Evolutionary conservation across 1,140 invertebrate genomes (phyloP).

Genomic region (Matsumurasca onukii): DNA sequence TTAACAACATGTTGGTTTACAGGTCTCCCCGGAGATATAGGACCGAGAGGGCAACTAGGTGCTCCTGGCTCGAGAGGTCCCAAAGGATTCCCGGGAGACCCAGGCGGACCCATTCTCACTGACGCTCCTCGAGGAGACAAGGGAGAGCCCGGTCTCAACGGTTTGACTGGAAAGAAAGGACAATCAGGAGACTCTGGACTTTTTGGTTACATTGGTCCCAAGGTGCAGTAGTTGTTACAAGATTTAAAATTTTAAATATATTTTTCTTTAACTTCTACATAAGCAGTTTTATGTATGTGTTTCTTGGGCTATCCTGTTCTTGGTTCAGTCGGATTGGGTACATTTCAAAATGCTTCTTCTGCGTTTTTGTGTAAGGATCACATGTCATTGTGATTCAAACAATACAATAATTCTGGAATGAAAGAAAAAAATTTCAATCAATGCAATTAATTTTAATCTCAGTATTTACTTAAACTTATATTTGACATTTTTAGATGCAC

Average conservation of each 20-base stretch:
- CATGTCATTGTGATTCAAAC: no score
- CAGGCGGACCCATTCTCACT: conserved; percentile 16
- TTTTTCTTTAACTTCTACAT: background rate
- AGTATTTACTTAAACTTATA: no score
- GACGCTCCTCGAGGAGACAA: conserved; percentile 58
- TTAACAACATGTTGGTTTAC: no score
- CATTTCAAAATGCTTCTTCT: no score
- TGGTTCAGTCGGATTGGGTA: no score
- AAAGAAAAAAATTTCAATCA: no score
- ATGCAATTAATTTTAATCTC: no score
- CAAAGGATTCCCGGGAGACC: conserved; percentile 35
- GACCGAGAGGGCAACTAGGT: conserved; percentile 48
- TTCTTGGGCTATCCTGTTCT: background rate
- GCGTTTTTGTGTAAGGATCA: no score
- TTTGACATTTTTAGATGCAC: no score
- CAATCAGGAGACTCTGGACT: conserved; percentile 32
- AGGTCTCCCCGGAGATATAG: conserved; percentile 42
- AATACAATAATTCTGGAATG: no score
- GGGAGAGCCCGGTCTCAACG: conserved; percentile 51
- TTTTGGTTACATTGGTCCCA: conserved; percentile 30
- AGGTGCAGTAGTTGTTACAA: conserved; percentile 31
- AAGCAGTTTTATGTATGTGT: background rate
- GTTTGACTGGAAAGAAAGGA: conserved; percentile 53
- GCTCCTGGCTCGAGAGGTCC: conserved; percentile 47
- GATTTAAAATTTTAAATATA: background rate